Percentiles rank a stretch among this genome's conserved stretches.
Evolutionary conservation across 1,140 invertebrate genomes (phyloP).

Genomic region (Drosophila takahashii): DNA sequence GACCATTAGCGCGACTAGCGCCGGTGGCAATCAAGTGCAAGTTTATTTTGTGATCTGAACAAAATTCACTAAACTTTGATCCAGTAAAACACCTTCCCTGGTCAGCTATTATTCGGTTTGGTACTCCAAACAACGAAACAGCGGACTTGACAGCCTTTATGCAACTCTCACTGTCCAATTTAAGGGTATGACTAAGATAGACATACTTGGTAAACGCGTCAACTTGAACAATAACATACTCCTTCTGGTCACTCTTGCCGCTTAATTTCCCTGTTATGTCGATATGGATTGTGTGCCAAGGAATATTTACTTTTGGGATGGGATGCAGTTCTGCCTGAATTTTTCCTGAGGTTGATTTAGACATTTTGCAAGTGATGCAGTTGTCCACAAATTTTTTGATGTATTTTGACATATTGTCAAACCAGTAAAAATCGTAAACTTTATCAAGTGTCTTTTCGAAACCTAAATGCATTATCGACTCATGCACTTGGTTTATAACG

Average conservation of each 20-base stretch:
- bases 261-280: neutral
- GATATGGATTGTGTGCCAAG: slow-evolving; percentile 21
- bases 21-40: too few species aligned
- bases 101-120: too few species aligned
- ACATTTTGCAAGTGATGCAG: slow-evolving; percentile 55
- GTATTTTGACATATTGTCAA: slow-evolving; percentile 34
- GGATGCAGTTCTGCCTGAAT: slow-evolving; percentile 57
- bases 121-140: too few species aligned
- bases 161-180: slow-evolving; percentile 10
- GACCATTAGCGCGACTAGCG: too few species aligned
- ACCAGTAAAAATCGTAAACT: slow-evolving; percentile 47
- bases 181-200: slow-evolving; percentile 6
- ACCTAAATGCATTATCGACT: slow-evolving; percentile 59
- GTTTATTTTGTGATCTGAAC: too few species aligned
- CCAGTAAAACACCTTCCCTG: too few species aligned
- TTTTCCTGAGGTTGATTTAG: slow-evolving; percentile 46
- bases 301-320: slow-evolving; percentile 47
- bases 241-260: neutral
- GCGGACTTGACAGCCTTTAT: neutral
- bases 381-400: slow-evolving; percentile 72
- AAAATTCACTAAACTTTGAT: too few species aligned
- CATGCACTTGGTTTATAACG: slow-evolving; percentile 73
- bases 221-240: slow-evolving; percentile 5
- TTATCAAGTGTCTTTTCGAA: slow-evolving; percentile 67
- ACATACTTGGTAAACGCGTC: slow-evolving; percentile 13